Conservation (phyloP, 2,888 invertebrate species). For the Brenthis daphne region DNA sequence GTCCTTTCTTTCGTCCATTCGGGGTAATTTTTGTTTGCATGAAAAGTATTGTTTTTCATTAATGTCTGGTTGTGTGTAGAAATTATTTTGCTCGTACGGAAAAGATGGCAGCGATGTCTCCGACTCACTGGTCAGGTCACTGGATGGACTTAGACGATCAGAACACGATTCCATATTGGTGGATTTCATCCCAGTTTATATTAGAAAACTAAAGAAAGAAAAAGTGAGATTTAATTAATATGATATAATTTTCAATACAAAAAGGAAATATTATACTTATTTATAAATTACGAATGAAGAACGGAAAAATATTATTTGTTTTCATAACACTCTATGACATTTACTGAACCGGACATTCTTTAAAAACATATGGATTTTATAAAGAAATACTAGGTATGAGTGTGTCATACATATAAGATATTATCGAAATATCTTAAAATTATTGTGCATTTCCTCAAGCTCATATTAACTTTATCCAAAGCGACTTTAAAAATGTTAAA, state of each 20-base stretch:
- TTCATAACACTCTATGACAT: slow-evolving; percentile 54
- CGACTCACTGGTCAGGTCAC: slow-evolving; percentile 74
- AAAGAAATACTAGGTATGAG: background rate
- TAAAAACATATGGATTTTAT: slow-evolving; percentile 30
- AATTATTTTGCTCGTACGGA: slow-evolving; percentile 69
- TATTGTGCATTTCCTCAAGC: too few relatives aligned
- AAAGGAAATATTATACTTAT: background rate
- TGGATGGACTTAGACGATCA: slow-evolving; percentile 72
- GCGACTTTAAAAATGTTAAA: too few relatives aligned
- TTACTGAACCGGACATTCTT: slow-evolving; percentile 37
- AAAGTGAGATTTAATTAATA: background rate
- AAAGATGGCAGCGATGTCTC: slow-evolving; percentile 72
- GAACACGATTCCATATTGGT: slow-evolving; percentile 75
- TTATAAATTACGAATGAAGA: slow-evolving; percentile 13
- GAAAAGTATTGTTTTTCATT: slow-evolving; percentile 70
- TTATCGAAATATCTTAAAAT: too few relatives aligned
- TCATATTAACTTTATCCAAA: too few relatives aligned
- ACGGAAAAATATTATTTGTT: slow-evolving; percentile 61
- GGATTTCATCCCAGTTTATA: slow-evolving; percentile 64
- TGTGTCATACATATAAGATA: too few relatives aligned
- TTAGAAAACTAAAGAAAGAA: background rate
- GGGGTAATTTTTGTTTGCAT: slow-evolving; percentile 65
- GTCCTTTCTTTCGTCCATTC: slow-evolving; percentile 60
- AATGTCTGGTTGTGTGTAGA: slow-evolving; percentile 59
- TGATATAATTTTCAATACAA: background rate